Conservation (phyloP, 2,113 vertebrate genomes). For the Morone saxatilis region DNA sequence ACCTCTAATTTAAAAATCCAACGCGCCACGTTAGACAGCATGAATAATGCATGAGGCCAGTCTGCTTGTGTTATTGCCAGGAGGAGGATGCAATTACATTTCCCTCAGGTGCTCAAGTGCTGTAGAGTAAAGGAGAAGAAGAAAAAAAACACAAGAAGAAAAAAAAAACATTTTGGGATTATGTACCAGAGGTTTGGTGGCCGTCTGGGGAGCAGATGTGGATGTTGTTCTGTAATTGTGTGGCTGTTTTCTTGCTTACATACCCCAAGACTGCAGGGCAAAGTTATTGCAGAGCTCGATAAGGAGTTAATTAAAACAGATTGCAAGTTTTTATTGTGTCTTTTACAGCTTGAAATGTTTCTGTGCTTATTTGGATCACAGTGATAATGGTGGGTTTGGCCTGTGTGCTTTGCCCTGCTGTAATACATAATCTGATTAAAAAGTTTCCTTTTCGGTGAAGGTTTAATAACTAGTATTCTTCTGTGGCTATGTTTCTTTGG, state of each 20-base stretch:
- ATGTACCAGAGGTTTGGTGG: conserved; percentile 13
- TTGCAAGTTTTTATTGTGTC: conserved; percentile 34
- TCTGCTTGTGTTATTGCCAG: conserved; percentile 72
- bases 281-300: conserved; percentile 22
- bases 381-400: conserved; percentile 19
- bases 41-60: conserved; percentile 80
- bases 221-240: conserved; percentile 12
- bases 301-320: conserved; percentile 48
- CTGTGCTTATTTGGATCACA: not conserved
- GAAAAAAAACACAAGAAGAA: not conserved
- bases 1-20: conserved; percentile 82
- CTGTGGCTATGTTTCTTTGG: not conserved
- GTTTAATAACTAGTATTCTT: not conserved
- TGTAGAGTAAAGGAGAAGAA: conserved; percentile 19
- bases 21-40: conserved; percentile 55
- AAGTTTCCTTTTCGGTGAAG: not conserved
- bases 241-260: conserved; percentile 30
- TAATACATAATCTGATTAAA: conserved; percentile 12
- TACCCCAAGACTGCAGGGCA: not conserved
- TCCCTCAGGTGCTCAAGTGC: conserved; percentile 68
- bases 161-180: conserved; percentile 25
- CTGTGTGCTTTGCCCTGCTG: not conserved
- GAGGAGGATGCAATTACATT: conserved; percentile 78
- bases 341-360: conserved; percentile 33
- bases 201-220: conserved; percentile 8